Conservation (phyloP, 2,888 invertebrate genomes). For the Heteromurus nitidus region DNA sequence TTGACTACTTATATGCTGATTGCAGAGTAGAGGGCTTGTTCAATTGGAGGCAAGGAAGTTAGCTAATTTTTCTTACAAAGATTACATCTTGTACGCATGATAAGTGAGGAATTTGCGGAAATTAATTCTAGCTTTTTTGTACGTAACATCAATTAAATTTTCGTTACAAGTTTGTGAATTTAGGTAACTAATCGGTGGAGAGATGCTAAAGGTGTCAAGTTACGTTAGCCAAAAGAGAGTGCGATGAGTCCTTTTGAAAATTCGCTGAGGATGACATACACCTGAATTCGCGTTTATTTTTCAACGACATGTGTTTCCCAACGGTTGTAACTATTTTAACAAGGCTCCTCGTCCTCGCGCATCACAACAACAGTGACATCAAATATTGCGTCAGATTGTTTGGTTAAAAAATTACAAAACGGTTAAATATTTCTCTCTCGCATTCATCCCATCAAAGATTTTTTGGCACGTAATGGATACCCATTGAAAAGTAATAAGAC, state of each 20-base stretch:
- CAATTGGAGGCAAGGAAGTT: too few relatives aligned
- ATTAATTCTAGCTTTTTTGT: too few relatives aligned
- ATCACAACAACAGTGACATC: not conserved
- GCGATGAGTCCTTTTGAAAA: too few relatives aligned
- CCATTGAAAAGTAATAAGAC: slow-evolving; percentile 37
- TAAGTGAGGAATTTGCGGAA: too few relatives aligned
- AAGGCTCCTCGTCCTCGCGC: not conserved
- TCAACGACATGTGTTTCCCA: slow-evolving; percentile 39
- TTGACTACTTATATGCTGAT: too few relatives aligned
- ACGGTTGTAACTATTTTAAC: slow-evolving; percentile 18
- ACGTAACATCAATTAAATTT: too few relatives aligned
- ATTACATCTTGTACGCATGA: too few relatives aligned
- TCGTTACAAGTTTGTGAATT: too few relatives aligned
- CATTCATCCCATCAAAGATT: slow-evolving; percentile 5
- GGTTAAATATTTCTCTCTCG: not conserved
- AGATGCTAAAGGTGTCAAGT: not conserved
- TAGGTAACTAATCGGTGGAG: not conserved
- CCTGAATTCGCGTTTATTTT: slow-evolving; percentile 38
- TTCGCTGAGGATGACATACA: too few relatives aligned
- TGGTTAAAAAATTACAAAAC: slow-evolving; percentile 15
- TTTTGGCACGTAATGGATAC: slow-evolving; percentile 20
- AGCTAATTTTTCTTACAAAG: too few relatives aligned
- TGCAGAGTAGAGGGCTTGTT: too few relatives aligned
- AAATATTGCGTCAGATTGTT: slow-evolving; percentile 4
- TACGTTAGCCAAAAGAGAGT: slow-evolving; percentile 3